phyloP scores from a whole-genome alignment of 2,113 vertebrate genomes.

The Paratilapia polleni region DNA sequence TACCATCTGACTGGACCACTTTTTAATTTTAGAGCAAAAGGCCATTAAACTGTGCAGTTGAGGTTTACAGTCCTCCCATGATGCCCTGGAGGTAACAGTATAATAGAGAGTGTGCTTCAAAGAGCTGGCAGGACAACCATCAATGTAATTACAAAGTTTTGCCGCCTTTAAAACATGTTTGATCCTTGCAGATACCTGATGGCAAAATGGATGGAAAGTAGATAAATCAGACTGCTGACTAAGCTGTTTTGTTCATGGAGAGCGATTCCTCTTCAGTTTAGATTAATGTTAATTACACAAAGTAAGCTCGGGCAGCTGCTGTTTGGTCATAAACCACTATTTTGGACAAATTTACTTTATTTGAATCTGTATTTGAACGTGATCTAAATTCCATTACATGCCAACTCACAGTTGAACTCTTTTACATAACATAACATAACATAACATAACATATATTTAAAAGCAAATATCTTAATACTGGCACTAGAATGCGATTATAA shows the following conservation, averaged over 20 bases:
- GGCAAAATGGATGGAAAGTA: background rate
- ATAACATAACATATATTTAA: too few species aligned
- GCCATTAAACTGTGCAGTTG: constrained; percentile 7
- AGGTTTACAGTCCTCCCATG: constrained; percentile 7
- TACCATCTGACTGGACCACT: background rate
- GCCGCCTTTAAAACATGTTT: constrained; percentile 9
- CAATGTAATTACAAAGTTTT: constrained; percentile 28
- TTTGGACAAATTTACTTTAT: too few species aligned
- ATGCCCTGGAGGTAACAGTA: constrained; percentile 9
- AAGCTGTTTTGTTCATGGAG: background rate
- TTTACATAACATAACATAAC: too few species aligned
- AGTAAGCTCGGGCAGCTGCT: too few species aligned
- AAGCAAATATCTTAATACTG: too few species aligned
- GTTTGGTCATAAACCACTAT: too few species aligned
- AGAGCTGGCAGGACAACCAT: constrained; percentile 18
- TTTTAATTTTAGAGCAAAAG: constrained; percentile 12
- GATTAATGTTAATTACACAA: too few species aligned
- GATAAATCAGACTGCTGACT: constrained; percentile 3
- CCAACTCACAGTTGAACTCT: too few species aligned
- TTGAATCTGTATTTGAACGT: too few species aligned
- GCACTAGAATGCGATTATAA: too few species aligned
- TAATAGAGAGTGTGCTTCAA: constrained; percentile 1
- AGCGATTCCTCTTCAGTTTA: background rate
- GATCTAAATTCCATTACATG: too few species aligned
- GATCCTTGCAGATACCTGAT: constrained; percentile 9